A percentile compares a stretch with the other conserved stretches of the same genome.
These are phyloP conservation scores for Cisticola juncidis DNA, from an alignment of 2,113 vertebrate genomes.

Conservation along the genomic window DNA sequence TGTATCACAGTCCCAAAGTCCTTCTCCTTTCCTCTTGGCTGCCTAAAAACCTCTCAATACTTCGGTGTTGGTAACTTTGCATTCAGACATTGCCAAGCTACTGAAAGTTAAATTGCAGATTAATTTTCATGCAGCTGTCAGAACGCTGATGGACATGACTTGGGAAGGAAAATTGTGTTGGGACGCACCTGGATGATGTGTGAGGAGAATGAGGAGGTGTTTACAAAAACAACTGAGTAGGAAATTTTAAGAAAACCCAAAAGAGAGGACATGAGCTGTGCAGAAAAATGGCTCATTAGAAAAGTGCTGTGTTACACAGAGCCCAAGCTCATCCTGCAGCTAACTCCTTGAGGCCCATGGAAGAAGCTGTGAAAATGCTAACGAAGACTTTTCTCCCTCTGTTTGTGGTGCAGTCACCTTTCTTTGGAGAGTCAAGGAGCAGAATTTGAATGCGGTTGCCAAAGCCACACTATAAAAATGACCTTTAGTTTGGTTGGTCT, in stretches of 20 bases:
- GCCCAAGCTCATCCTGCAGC: background rate
- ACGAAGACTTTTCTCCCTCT: background rate
- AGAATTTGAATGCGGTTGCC: background rate
- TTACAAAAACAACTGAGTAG: background rate
- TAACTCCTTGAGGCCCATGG: background rate
- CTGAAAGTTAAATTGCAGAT: background rate
- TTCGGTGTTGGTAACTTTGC: background rate
- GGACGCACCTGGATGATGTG: background rate
- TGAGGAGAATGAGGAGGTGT: background rate
- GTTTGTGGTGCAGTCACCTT: background rate
- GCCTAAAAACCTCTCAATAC: background rate
- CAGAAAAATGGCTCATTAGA: background rate
- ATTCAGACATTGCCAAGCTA: background rate
- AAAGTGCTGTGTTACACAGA: background rate
- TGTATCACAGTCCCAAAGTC: background rate
- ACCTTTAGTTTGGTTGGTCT: background rate
- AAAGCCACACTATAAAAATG: rapidly evolving
- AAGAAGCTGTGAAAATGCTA: background rate
- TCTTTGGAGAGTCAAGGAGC: background rate
- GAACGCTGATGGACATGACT: background rate
- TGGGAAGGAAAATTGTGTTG: background rate
- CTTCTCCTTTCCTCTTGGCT: background rate
- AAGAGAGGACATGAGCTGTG: background rate
- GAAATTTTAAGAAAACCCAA: background rate
- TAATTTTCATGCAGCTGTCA: background rate